Base-by-base conservation (phyloP, 30 jellyfish, hydroid and myxozoan genomes). In the Rhopilema esculentum region DNA sequence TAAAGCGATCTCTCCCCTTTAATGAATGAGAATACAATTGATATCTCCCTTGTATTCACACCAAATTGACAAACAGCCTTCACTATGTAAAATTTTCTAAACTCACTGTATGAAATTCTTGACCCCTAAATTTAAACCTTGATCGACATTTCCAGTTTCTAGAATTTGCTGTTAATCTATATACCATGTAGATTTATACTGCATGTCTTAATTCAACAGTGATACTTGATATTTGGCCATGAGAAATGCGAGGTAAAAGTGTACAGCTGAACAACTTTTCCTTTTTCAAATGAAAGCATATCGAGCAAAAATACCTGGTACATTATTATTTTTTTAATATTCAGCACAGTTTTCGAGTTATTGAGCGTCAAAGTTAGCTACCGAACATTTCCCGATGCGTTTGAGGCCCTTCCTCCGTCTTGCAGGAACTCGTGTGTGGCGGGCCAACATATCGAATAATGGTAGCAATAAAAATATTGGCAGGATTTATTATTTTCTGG, bases 11-110 rank as follows among this genome's bases (percentile, higher is more conserved):
- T 63, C 29, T 19, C 72, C 29, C 29, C 29, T 24, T 19, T 63
- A 63, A 19, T 40, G 57, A 40, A 40, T 40, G 57, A 40, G 12
- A 40, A 40, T 40, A 40, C 57, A 40, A 63, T 19, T n/a, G 72
- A n/a, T 19, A n/a, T 63, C 72, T 63, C 72, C 17, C 72, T 63
- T 63, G 72, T 19, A 63, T 63, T 63, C 29, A 63, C 6, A 40
- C 57, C 57, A 40, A 40, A 40, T 40, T 40, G 57, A 40, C 57
- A 40, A 40, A 40, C 57, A 40, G 57, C 57, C 57, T 40, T 40
- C 57, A 40, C 57, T 40, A 40, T 40, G 12, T 40, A 40, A 40
- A 40, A 40, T 40, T 40, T 40, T 40, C 57, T 40, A 40, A 40
- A 40, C 12, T 40, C 57, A 6, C 12, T 40, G 57, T 40, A 40